Percentiles rank a stretch among this genome's conserved stretches.
Conservation (phyloP, 2,888 invertebrate genomes). For the Atethmia centrago region DNA sequence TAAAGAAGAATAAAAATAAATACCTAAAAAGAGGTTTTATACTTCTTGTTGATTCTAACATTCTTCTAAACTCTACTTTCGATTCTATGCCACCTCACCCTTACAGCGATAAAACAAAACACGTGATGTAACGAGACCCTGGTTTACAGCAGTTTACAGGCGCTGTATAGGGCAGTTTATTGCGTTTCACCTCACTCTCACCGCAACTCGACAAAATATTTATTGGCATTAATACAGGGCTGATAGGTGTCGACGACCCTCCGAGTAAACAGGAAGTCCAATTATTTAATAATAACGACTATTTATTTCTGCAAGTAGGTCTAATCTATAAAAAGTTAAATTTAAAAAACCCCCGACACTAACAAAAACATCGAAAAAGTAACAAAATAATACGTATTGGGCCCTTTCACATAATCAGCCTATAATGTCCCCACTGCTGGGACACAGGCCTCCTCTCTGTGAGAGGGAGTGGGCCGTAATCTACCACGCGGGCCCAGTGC, state of each 20-base stretch:
- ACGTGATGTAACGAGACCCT: constrained; percentile 66
- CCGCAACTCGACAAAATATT: constrained; percentile 71
- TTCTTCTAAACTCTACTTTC: too few species aligned
- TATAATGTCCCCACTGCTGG: too few species aligned
- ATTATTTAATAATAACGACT: background rate
- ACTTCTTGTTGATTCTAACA: background rate
- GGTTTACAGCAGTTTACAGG: constrained; percentile 63
- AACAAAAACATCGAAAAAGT: too few species aligned
- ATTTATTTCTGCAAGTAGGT: too few species aligned
- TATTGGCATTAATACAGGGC: constrained; percentile 63
- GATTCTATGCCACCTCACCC: constrained; percentile 42
- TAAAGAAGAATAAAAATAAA: background rate
- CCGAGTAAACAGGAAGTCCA: background rate
- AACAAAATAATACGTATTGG: too few species aligned
- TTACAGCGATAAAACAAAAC: constrained; percentile 73
- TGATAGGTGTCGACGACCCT: constrained; percentile 20
- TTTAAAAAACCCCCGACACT: too few species aligned
- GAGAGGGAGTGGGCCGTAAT: too few species aligned
- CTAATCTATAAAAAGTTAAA: too few species aligned
- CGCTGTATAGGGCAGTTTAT: constrained; percentile 63
- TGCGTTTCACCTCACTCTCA: constrained; percentile 63
- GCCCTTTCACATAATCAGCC: too few species aligned
- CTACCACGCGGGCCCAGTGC: too few species aligned
- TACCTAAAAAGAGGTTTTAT: background rate
- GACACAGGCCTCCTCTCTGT: too few species aligned